Evolutionary conservation across 2,113 vertebrate species (phyloP).

Genomic region (Thymallus thymallus): DNA sequence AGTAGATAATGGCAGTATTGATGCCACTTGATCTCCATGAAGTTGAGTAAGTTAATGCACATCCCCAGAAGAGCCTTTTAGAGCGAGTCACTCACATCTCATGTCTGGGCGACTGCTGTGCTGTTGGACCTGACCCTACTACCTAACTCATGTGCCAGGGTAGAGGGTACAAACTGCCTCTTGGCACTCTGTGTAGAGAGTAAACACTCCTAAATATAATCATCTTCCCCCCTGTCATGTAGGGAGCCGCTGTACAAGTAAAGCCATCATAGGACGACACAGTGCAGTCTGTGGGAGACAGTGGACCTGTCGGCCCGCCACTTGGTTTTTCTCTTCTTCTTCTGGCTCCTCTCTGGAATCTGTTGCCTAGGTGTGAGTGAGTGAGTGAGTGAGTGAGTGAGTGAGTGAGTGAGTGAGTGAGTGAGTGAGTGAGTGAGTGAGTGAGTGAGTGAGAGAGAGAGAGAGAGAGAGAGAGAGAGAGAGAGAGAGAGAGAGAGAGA

Average conservation of each 20-base stretch:
- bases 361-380: conserved; percentile 75
- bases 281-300: conserved; percentile 80
- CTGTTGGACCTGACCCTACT: too few relatives aligned
- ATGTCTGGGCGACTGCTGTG: too few relatives aligned
- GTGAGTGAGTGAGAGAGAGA: background rate
- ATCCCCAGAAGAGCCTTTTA: background rate
- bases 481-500: too few relatives aligned
- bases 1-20: too few relatives aligned
- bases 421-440: background rate
- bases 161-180: background rate
- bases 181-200: background rate
- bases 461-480: too few relatives aligned
- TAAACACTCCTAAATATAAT: background rate
- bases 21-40: too few relatives aligned
- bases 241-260: background rate
- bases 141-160: too few relatives aligned
- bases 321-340: conserved; percentile 86
- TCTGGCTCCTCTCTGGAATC: conserved; percentile 86
- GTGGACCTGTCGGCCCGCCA: conserved; percentile 83
- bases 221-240: background rate
- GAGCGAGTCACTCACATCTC: background rate
- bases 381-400: background rate
- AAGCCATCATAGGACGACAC: conserved; percentile 79
- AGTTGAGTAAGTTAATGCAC: too few relatives aligned
- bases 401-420: too few relatives aligned